Evolutionary conservation across 92 coral and sea anemone species (phyloP), one percentile per base, ranked within the genome.

Genomic region (Porites rus): DNA sequence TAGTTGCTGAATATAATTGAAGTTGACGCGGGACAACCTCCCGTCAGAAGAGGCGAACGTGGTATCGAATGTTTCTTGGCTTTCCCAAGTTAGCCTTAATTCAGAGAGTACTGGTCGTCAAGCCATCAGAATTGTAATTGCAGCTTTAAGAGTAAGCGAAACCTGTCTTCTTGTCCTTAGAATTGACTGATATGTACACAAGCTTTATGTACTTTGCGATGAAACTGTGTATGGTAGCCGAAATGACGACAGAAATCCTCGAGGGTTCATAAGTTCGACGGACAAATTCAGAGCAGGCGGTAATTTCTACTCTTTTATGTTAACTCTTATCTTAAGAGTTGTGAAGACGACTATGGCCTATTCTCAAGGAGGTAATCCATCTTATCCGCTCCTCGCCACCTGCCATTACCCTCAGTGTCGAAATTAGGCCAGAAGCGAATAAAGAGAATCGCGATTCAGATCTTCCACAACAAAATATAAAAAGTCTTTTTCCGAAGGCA

Each of bases 131-230:
- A 68, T 17, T 25, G 62, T 8, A 69, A 54, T 53, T n/a, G 51
- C 16, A 69, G 67, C 77, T 22, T 12, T 50, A 38, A 65, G 50
- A 18, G 68, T 54, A n/a, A 17, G 28, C 43, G 12, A 20, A 81
- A 20, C 69, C 68, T 70, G 77, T 70, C 86, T 22, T 46, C 58
- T 7, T 58, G 69, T 70, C 67, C 51, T 56, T 16, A 81, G 31
- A 70, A 10, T 54, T 81, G 77, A 81, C 71, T 81, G 86, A 81
- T 59, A 25, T 69, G 77, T 54, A n/a, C 28, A 70, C 86, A 69
- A 28, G 28, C 14, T 38, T 51, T 69, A 51, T 81, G 76, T 69
- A 81, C 77, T 69, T 72, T 81, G 38, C 69, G 58, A 18, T 81
- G 86, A 31, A 24, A n/a, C 31, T 53, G 76, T 69, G 56, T 70